Conservation (phyloP, 2,797 vertebrate genomes). For the Oryzias dopingdopingensis region DNA sequence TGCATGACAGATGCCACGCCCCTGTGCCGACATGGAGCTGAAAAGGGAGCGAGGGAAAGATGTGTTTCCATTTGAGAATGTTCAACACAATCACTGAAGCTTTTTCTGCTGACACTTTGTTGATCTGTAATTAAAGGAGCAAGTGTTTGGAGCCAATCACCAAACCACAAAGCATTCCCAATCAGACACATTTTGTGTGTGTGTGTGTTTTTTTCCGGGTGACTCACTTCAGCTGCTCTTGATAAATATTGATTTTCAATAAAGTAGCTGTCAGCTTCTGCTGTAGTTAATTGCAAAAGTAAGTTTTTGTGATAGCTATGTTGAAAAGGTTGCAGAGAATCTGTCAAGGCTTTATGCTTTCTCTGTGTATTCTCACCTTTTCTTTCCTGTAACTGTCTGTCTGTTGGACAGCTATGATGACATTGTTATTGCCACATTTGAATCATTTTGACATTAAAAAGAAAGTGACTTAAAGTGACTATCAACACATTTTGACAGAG, state of each 20-base stretch:
- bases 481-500: constrained; percentile 13
- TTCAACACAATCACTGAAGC: constrained; percentile 46
- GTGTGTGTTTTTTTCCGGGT: constrained; percentile 23
- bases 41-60: constrained; percentile 46
- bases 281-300: constrained; percentile 31
- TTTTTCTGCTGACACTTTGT: constrained; percentile 50
- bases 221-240: constrained; percentile 30
- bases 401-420: constrained; percentile 5
- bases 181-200: constrained; percentile 43
- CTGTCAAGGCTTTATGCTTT: constrained; percentile 33
- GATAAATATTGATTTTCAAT: constrained; percentile 49
- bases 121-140: constrained; percentile 64
- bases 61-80: constrained; percentile 61
- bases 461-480: not conserved
- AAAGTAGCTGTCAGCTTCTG: constrained; percentile 39
- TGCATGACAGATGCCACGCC: constrained; percentile 59
- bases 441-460: constrained; percentile 12
- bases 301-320: constrained; percentile 28
- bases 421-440: constrained; percentile 17
- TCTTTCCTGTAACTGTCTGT: constrained; percentile 8
- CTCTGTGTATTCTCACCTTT: constrained; percentile 12
- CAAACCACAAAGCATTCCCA: constrained; percentile 48
- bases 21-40: constrained; percentile 48
- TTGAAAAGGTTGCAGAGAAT: constrained; percentile 15
- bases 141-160: constrained; percentile 66